Conservation (phyloP, 2,888 invertebrate species). For the Eulithis prunata region DNA sequence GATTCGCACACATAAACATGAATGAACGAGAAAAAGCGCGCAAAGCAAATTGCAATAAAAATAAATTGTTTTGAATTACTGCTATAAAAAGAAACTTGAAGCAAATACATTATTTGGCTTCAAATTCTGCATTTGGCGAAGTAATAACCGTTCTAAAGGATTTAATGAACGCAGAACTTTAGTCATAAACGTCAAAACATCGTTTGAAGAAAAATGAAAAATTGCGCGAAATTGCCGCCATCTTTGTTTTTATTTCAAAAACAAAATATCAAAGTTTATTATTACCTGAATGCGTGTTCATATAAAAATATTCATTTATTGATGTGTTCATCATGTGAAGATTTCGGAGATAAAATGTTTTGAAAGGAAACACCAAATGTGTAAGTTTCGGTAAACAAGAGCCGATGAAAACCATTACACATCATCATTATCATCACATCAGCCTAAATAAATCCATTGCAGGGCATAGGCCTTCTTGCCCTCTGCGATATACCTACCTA, state of each 20-base stretch:
- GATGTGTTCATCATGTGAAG: not conserved
- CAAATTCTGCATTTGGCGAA: conserved; percentile 16
- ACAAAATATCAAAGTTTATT: conserved; percentile 18
- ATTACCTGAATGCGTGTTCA: conserved; percentile 1
- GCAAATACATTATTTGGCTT: conserved; percentile 13
- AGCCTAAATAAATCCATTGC: no score
- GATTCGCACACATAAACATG: not conserved
- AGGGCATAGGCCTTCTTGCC: no score
- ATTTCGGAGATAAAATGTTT: not conserved
- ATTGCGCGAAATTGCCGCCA: conserved; percentile 10
- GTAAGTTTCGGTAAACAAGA: no score
- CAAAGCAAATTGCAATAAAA: conserved; percentile 12
- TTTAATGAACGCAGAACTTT: conserved; percentile 14
- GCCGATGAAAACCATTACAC: no score
- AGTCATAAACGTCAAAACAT: conserved; percentile 13
- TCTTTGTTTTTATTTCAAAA: conserved; percentile 13
- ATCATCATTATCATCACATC: no score
- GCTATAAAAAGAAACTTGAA: conserved; percentile 14
- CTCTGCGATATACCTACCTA: no score
- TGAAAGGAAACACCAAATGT: not conserved
- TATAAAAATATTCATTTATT: not conserved
- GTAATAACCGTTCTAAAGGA: conserved; percentile 19
- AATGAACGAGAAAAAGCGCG: conserved; percentile 1
- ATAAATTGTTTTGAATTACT: conserved; percentile 15
- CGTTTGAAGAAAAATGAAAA: conserved; percentile 14